Evolutionary conservation across 2,797 vertebrate genomes (phyloP).

Genomic region (Fratercula arctica): DNA sequence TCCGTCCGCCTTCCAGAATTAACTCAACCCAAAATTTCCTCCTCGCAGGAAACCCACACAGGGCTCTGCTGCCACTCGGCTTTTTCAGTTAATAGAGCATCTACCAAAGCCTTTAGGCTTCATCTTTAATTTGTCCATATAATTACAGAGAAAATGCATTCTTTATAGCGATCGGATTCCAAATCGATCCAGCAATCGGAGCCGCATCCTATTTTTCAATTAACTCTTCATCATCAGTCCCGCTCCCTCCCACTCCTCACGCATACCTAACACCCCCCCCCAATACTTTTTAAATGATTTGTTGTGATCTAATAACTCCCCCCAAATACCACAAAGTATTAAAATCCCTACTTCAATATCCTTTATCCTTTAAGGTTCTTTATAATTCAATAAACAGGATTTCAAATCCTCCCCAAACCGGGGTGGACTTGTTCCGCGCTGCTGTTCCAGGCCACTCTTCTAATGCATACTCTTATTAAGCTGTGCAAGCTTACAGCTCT

Average conservation of each 20-base stretch:
- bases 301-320: constrained; percentile 80
- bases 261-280: not conserved
- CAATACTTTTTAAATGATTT: constrained; percentile 71
- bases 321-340: constrained; percentile 79
- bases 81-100: not conserved
- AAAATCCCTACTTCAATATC: constrained; percentile 83
- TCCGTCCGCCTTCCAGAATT: not conserved
- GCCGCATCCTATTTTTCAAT: not conserved
- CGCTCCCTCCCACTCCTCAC: fast-evolving
- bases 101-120: not conserved
- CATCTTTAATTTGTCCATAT: not conserved
- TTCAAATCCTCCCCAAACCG: constrained; percentile 78
- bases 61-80: not conserved
- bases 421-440: constrained; percentile 76
- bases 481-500: constrained; percentile 82
- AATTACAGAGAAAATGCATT: not conserved
- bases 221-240: not conserved
- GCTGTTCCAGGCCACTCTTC: constrained; percentile 78
- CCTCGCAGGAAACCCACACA: fast-evolving
- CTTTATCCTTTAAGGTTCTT: constrained; percentile 89
- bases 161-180: fast-evolving
- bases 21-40: not conserved
- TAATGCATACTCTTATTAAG: constrained; percentile 80
- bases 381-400: constrained; percentile 90
- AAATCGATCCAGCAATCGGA: not conserved